Evolutionary conservation across 2,888 invertebrate genomes (phyloP), one percentile per base, ranked within the genome.

Genomic region (Cheilosia soror): DNA sequence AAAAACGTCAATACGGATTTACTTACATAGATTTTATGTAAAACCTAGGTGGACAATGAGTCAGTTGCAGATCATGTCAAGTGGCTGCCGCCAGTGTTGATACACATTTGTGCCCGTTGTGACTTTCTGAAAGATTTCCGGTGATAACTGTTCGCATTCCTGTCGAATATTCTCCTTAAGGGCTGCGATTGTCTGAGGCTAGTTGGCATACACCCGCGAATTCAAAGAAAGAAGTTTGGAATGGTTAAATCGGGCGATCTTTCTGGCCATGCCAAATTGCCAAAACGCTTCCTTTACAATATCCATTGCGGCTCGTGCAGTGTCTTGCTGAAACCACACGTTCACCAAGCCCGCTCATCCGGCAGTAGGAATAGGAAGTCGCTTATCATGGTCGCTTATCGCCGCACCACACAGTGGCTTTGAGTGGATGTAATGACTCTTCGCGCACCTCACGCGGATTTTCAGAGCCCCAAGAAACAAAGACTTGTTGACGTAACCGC

Each of bases 401-500:
- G 20, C 20, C 20, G 20, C 20, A 20, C 20, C 20, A 20, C 20
- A 20, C 20, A 20, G 20, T 20, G 2, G 1, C 2, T 20, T 20
- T 20, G 20, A 20, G 20, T 20, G 20, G 20, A 20, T 20, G 20
- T 20, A 20, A 20, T 20, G 20, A 2, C 20, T 51, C 4, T 31
- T 58, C 57, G 44, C 47, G 69, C 69, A 51, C 27, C 51, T 0
- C 51, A 40, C 6, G 40, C 40, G 0, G 7, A 51, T 6, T 51
- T 51, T 25, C 51, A 51, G 25, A 27, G 51, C 20, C 51, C 51
- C 51, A 51, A 51, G 20, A 27, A 51, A 27, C 11, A 27, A 51
- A 51, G 51, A 25, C 51, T 51, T 51, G 27, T 27, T 51, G 51
- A 51, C 27, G 51, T 51, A 51, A 27, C 51, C 2, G 20, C 20